Conservation (phyloP, 2,888 invertebrate species). For the Chaetogeoica ovagalla region DNA sequence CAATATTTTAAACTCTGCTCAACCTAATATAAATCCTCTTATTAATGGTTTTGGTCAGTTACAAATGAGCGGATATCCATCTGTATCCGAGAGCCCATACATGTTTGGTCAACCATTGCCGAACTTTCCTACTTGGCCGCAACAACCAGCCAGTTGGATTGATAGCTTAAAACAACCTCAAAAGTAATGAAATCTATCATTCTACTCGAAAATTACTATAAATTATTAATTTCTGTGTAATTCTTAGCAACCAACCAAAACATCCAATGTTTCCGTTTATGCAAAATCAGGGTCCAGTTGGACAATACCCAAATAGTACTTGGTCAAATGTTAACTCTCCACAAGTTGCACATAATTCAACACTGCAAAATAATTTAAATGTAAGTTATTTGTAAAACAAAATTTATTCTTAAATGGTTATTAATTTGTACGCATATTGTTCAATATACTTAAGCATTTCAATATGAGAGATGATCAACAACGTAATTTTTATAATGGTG, state of each 20-base stretch:
- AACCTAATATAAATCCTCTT: conserved; percentile 31
- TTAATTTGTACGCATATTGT: background rate
- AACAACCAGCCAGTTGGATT: conserved; percentile 44
- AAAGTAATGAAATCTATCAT: conserved; percentile 2
- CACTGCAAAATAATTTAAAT: conserved; percentile 45
- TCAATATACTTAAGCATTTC: conserved; percentile 29
- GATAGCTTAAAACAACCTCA: conserved; percentile 49
- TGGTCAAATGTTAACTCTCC: conserved; percentile 47
- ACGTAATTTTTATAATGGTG: conserved; percentile 29
- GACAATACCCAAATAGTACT: conserved; percentile 35
- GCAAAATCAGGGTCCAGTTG: conserved; percentile 41
- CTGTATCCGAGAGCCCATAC: conserved; percentile 31
- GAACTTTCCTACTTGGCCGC: conserved; percentile 32
- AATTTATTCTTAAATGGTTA: background rate
- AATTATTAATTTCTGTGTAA: background rate
- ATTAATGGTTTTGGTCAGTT: conserved; percentile 30
- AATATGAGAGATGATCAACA: conserved; percentile 50
- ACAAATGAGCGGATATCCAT: conserved; percentile 43
- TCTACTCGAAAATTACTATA: background rate
- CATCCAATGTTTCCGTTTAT: conserved; percentile 50
- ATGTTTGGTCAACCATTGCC: conserved; percentile 38
- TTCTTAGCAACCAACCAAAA: conserved; percentile 41
- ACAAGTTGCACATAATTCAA: conserved; percentile 26
- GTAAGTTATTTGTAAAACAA: conserved; percentile 4
- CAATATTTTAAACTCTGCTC: conserved; percentile 18